A percentile compares a stretch with the other conserved stretches of the same genome.
These are phyloP conservation scores for Sinodicranocentrus sp. DNA, from an alignment of 2,888 invertebrate genomes.

Conservation along the genomic window DNA sequence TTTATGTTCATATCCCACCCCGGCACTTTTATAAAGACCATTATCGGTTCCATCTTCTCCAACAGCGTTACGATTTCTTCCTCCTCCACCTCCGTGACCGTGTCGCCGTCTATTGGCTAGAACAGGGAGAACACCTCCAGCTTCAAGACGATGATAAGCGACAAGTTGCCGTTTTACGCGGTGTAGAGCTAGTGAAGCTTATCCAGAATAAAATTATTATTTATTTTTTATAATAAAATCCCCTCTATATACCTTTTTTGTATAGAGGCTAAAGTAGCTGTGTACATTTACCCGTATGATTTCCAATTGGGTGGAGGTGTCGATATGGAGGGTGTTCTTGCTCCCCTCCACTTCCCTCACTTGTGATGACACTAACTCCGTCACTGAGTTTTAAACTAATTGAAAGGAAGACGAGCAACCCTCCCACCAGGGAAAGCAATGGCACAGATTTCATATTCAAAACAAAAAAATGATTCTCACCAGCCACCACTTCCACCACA, in stretches of 20 bases:
- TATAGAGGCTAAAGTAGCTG: not conserved
- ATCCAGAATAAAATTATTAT: too few relatives aligned
- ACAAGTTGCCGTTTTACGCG: constrained; percentile 56
- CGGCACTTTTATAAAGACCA: constrained; percentile 49
- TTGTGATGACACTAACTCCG: constrained; percentile 46
- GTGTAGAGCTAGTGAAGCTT: constrained; percentile 2
- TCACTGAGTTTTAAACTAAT: constrained; percentile 46
- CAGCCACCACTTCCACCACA: constrained; percentile 8
- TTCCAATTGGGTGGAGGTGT: not conserved
- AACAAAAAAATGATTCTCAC: not conserved
- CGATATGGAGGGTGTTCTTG: not conserved
- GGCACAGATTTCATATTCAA: constrained; percentile 63
- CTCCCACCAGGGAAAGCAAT: constrained; percentile 59
- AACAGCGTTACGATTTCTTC: constrained; percentile 25
- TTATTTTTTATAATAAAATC: too few relatives aligned
- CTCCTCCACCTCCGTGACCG: constrained; percentile 47
- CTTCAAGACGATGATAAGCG: constrained; percentile 41
- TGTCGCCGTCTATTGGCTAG: constrained; percentile 23
- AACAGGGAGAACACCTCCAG: constrained; percentile 47
- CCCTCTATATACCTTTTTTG: too few relatives aligned
- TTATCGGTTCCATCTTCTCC: constrained; percentile 63
- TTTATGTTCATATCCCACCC: constrained; percentile 64
- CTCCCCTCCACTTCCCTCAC: constrained; percentile 8
- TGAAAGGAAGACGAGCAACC: constrained; percentile 48
- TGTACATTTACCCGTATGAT: constrained; percentile 13